Evolutionary conservation across 2,797 vertebrate genomes (phyloP).

Genomic region (Eurystomus glaucurus): DNA sequence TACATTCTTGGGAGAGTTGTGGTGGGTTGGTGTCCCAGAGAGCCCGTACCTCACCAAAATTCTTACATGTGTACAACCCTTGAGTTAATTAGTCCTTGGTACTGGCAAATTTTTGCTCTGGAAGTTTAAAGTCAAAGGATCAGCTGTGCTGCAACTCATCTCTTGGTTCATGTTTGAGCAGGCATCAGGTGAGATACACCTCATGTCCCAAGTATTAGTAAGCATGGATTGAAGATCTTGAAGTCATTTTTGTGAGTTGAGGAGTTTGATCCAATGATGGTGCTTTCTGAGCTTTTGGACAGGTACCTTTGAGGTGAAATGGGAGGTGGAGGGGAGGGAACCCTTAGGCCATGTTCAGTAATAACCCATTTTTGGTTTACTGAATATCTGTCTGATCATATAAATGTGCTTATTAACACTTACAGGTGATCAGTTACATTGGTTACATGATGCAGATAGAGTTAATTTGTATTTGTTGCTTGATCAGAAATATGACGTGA

Average conservation of each 20-base stretch:
- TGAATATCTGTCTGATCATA: background rate
- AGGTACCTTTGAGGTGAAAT: background rate
- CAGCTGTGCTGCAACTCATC: rapidly evolving
- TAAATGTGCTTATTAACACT: background rate
- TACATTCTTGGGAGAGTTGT: background rate
- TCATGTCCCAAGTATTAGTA: background rate
- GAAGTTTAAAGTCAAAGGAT: background rate
- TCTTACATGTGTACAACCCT: rapidly evolving
- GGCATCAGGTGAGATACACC: background rate
- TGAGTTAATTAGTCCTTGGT: background rate
- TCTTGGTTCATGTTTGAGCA: background rate
- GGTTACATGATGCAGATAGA: background rate
- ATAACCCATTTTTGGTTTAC: background rate
- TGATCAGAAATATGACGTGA: background rate
- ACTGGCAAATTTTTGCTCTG: background rate
- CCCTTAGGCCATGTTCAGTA: background rate
- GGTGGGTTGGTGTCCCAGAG: background rate
- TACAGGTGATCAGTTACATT: background rate
- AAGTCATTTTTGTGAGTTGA: background rate
- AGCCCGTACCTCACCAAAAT: rapidly evolving
- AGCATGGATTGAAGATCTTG: background rate
- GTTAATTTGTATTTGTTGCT: background rate
- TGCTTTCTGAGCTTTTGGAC: background rate
- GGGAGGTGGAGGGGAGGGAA: background rate
- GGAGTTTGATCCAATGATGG: background rate